Base-by-base conservation (phyloP, 2,888 invertebrate species). In the Nephrotoma appendiculata region DNA sequence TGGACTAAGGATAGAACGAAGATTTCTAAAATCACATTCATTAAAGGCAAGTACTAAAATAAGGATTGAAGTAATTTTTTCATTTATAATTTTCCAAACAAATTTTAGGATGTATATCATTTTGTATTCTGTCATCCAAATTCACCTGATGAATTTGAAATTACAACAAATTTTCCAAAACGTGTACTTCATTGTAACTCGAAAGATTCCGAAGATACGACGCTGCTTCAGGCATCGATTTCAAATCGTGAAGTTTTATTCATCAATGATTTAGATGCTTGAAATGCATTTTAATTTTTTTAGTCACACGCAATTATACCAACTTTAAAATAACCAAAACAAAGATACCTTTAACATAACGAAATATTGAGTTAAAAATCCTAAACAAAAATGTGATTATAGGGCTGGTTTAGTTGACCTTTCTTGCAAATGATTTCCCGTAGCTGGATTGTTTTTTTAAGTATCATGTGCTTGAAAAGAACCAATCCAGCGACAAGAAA, bases 81-180 rank as follows among this genome's bases (percentile, higher is more conserved):
- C 15, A 85, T 0, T 11, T 2, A 19, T 52, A 52, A 84, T 31
- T 87, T 15, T 84, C n/a, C 86, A 87, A 86, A 57, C 19, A 87
- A 86, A 87, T 93, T 94, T 45, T 92, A 99, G 98, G 96, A 96
- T 90, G 94, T 99, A 88, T 98, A 98, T 92, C 96, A 97, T 92
- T 99, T 96, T 92, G 96, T 99, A 88, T 98, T 98, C 92, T 98
- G 98, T 90, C 98, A 99, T 92, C 97, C 98, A 5, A 95, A 95
- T 89, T 95, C 98, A 12, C 99, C 99, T 1, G 94, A 97, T 90
- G 95, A 96, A 90, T 99, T 99, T 91, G 98, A 98, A 93, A 97
- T 99, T 88, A 97, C 97, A 86, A 98, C 98, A 88, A 98, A 98
- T 92, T 99, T 97, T 91, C 99, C 99, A 0, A 96, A 97, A 90